Evolutionary conservation across 2,113 vertebrate species (phyloP), one percentile per base, ranked within the genome.

Genomic region (Apistogramma diplotaenia): DNA sequence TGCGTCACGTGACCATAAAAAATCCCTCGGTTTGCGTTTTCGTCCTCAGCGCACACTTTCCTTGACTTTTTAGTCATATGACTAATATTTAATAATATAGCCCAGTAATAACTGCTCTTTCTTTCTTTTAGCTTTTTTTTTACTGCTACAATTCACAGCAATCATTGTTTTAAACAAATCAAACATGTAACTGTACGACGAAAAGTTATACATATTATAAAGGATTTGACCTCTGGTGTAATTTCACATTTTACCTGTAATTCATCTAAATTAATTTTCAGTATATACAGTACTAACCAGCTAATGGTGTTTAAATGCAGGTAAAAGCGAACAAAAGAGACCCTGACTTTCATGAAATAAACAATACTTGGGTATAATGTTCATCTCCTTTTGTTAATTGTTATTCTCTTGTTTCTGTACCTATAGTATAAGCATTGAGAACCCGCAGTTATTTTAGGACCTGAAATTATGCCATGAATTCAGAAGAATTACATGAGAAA

Each of bases 1-100:
- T 2, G 4, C 6, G 74, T 84, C 89, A 90, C 85, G 84, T 90
- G 88, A 90, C 76, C 53, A 23, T 37, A n/a, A 15, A 15, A 5
- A 15, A 1, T 15, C 0, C 16, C 55, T 54, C 71, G 40, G 23
- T 55, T 25, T 67, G 37, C 37, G 40, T 43, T 65, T 35, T 65
- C 43, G 4, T 3, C 25, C 23, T 46, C 37, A 11, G 15, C 40
- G 1, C 4, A 0, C 23, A 46, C 8, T 46, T 40, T 15, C 15
- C n/a, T n/a, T n/a, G n/a, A n/a, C n/a, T n/a, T n/a, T n/a, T n/a
- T n/a, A n/a, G n/a, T n/a, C n/a, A n/a, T n/a, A n/a, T n/a, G n/a
- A n/a, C n/a, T n/a, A n/a, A n/a, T n/a, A n/a, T n/a, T n/a, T n/a
- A n/a, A n/a, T n/a, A n/a, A n/a, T n/a, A n/a, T n/a, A n/a, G n/a